Evolutionary conservation across 2,113 vertebrate species (phyloP).

Genomic region (Nothobranchius furzeri): DNA sequence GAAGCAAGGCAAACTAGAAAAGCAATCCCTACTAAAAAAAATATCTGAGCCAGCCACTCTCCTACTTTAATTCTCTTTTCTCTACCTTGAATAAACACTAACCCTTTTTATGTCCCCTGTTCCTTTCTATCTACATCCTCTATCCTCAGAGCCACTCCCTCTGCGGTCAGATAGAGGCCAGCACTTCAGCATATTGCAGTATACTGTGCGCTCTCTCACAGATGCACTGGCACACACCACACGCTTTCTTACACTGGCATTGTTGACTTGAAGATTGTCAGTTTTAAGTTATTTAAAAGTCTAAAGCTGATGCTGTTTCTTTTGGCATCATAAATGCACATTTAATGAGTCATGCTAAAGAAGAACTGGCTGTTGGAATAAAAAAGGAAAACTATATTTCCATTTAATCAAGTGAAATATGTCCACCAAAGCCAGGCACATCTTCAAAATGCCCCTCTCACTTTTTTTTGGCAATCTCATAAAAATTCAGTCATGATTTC

Average conservation of each 20-base stretch:
- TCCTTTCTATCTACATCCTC: constrained; percentile 44
- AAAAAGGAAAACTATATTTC: neutral
- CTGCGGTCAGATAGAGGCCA: constrained; percentile 78
- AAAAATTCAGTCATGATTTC: no score
- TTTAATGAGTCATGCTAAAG: neutral
- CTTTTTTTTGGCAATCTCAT: neutral
- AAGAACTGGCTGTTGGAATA: neutral
- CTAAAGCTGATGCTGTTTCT: neutral
- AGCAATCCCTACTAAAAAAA: constrained; percentile 43
- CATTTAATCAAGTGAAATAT: neutral
- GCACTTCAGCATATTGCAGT: constrained; percentile 66
- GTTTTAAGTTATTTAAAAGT: neutral
- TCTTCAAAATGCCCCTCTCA: no score
- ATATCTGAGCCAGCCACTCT: constrained; percentile 41
- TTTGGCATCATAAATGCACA: neutral
- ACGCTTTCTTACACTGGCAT: constrained; percentile 2
- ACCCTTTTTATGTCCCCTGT: constrained; percentile 15
- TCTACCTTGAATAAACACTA: constrained; percentile 17
- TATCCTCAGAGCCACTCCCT: constrained; percentile 63
- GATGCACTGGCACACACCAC: constrained; percentile 41
- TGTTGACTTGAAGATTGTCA: neutral
- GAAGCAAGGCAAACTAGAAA: constrained; percentile 40
- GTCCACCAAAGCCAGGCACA: neutral
- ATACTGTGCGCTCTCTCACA: constrained; percentile 39
- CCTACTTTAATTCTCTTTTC: constrained; percentile 25